Base-by-base conservation (phyloP, 2,888 invertebrate species). In the Nemotelus nigrinus region DNA sequence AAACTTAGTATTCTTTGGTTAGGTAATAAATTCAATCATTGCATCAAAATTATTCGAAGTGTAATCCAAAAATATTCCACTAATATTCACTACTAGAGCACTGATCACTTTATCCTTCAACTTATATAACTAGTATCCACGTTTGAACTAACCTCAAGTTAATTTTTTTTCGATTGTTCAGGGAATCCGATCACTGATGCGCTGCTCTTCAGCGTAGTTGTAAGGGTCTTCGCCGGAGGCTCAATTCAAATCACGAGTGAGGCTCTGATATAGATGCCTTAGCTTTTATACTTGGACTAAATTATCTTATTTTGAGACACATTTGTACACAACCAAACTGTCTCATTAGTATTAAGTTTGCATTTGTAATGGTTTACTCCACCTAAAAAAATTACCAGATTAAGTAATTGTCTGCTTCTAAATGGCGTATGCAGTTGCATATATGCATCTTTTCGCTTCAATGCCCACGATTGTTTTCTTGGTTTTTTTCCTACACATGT, bases 181-280 rank as follows among this genome's bases (percentile, higher is more conserved):
- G 48, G 63, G 63, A 74, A 63, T 60, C 70, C 47, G 48, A 74
- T 45, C 10, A 71, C 71, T 43, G 57, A 71, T 71, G 44, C 44
- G 50, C 39, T 70, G 41, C 44, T 64, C 44, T 43, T 64, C 57
- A 57, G 72, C 72, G 60, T 58, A 47, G 45, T 58, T 43, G 25
- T 55, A 39, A 39, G 64, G 76, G 76, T 64, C 64, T 45, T 76
- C 65, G 78, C 71, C 67, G 72, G 72, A 71, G 78, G 78, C 76
- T 78, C 76, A 76, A 76, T 67, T 72, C 25, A 39, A 58, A 72
- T 67, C 70, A 76, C 78, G 78, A 78, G 76, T 78, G 78, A 78
- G 53, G 58, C 72, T 72, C 48, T 50, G 60, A 77, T 64, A 50
- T 63, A 43, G 48, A 50, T 53, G 70, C 44, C 57, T 58, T 70